These are phyloP conservation scores for Tethea ocularis DNA, from an alignment of 2,888 invertebrate species.

Conservation along the genomic window DNA sequence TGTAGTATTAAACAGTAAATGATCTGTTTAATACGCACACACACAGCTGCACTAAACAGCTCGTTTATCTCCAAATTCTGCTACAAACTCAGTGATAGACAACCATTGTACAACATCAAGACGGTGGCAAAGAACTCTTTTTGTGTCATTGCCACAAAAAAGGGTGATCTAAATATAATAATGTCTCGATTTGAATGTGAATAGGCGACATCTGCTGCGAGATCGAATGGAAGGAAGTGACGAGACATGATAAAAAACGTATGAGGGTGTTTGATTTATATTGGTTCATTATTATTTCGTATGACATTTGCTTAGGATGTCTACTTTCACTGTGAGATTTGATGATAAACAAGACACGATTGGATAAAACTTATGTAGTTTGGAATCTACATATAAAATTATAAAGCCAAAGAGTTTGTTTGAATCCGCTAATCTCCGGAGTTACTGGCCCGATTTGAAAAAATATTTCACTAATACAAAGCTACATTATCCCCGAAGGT, in stretches of 20 bases:
- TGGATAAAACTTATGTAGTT: too few relatives aligned
- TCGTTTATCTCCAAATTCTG: background rate
- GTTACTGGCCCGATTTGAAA: too few relatives aligned
- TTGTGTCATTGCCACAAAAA: conserved; percentile 31
- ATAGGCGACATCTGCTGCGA: conserved; percentile 63
- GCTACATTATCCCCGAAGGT: too few relatives aligned
- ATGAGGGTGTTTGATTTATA: conserved; percentile 54
- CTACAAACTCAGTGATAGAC: background rate
- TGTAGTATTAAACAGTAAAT: too few relatives aligned
- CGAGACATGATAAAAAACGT: conserved; percentile 41
- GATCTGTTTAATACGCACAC: too few relatives aligned
- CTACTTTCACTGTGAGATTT: conserved; percentile 7
- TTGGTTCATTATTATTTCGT: conserved; percentile 30
- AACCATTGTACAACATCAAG: background rate
- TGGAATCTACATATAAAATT: too few relatives aligned
- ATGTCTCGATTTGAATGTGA: conserved; percentile 67
- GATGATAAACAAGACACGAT: background rate
- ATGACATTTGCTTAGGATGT: conserved; percentile 25
- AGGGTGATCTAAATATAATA: conserved; percentile 74
- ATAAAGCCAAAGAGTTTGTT: too few relatives aligned
- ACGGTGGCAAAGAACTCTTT: conserved; percentile 8
- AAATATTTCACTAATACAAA: too few relatives aligned
- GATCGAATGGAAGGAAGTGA: conserved; percentile 65
- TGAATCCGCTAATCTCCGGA: too few relatives aligned
- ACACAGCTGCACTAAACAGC: background rate